phyloP scores from a whole-genome alignment of 2,888 invertebrate genomes.

The Dicycla oo region DNA sequence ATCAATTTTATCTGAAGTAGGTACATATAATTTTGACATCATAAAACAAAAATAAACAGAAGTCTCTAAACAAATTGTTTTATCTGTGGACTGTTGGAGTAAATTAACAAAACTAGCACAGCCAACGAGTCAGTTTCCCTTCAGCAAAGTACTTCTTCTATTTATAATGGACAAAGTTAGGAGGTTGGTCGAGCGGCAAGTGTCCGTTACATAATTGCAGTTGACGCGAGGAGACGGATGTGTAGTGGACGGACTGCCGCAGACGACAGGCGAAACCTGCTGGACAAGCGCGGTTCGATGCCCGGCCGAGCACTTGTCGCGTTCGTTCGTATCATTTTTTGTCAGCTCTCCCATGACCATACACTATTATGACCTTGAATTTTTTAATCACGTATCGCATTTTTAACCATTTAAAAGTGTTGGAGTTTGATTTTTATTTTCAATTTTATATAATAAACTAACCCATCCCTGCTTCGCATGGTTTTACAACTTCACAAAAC shows the following conservation, averaged over 20 bases:
- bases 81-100: conserved; percentile 9
- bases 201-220: conserved; percentile 81
- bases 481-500: too few relatives aligned
- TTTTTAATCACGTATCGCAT: conserved; percentile 43
- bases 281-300: conserved; percentile 82
- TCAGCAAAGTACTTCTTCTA: conserved; percentile 39
- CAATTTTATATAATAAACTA: neutral
- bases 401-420: conserved; percentile 26
- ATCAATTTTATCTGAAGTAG: neutral
- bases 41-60: neutral
- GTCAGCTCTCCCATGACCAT: conserved; percentile 68
- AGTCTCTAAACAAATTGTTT: conserved; percentile 21
- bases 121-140: conserved; percentile 23
- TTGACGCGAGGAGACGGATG: conserved; percentile 77
- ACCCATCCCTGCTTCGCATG: too few relatives aligned
- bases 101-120: conserved; percentile 38
- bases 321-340: conserved; percentile 69
- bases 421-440: conserved; percentile 28
- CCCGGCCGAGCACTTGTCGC: conserved; percentile 80
- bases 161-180: conserved; percentile 61
- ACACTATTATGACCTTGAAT: conserved; percentile 72
- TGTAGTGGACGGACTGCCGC: conserved; percentile 66
- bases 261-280: conserved; percentile 79
- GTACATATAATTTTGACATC: neutral
- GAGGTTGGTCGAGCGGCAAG: conserved; percentile 64